Base-by-base conservation (phyloP, 1,140 invertebrate genomes). In the Bacillus rossius region DNA sequence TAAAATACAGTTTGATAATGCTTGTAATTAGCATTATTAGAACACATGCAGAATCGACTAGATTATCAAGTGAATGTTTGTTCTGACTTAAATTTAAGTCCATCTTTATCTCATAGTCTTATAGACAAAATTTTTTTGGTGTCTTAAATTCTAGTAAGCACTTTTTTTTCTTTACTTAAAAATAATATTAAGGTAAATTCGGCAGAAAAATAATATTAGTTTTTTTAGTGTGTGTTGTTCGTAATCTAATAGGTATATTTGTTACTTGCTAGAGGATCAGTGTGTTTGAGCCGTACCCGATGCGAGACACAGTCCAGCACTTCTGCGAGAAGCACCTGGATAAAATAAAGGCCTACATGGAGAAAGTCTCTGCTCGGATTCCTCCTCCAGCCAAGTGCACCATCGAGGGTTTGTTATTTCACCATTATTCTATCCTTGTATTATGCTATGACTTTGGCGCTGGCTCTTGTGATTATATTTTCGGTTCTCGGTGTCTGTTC, bases 321-420 rank as follows among this genome's bases (percentile, higher is more conserved):
- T 96, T 96, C 74, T 95, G 92, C 77, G 91, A 95, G 71, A 95
- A 95, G 74, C 92, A 96, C 74, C 77, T 94, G 57, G 85, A 91
- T 65, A 94, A 92, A 72, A 94, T 96, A 43, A 92, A 92, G 71
- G 78, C 81, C 7, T 96, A 93, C 67, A 94, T 96, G 88, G 86
- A 89, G 59, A 91, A 91, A 70, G 83, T 95, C 1, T 90, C 86
- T 37, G 78, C 89, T 22, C 81, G 85, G 65, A 81, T 96, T 65
- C 92, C 93, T n/a, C 84, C 93, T 25, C 92, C 92, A 7, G 89
- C 88, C 3, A 91, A 92, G 69, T 94, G 91, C 73, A 92, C 89
- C 45, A 92, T 95, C 65, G 91, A 94, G 83, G 89, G 91, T 91
- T 68, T 75, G 67, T 47, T 37, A 49, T 50, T 40, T 40, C 38